phyloP scores from a whole-genome alignment of 2,888 invertebrate genomes.

The Helleia helle region DNA sequence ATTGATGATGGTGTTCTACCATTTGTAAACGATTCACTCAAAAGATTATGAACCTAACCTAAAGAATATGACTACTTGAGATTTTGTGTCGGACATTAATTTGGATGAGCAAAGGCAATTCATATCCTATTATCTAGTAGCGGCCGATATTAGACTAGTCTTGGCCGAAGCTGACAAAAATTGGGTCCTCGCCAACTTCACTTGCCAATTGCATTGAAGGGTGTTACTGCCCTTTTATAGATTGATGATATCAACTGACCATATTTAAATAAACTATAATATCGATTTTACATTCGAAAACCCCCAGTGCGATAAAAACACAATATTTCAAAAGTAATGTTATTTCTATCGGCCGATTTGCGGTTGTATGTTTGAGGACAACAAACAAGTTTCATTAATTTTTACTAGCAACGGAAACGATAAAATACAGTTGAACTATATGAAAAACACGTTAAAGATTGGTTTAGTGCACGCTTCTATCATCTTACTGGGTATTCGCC shows the following conservation, averaged over 20 bases:
- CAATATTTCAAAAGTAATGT: neutral
- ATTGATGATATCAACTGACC: slow-evolving; percentile 32
- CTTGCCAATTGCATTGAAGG: slow-evolving; percentile 50
- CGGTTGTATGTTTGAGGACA: neutral
- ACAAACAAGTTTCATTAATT: slow-evolving; percentile 10
- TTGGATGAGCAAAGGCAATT: neutral
- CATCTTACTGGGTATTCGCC: slow-evolving; percentile 45
- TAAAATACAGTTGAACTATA: slow-evolving; percentile 30
- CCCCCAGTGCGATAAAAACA: neutral
- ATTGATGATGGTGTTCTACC: no score
- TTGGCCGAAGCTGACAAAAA: slow-evolving; percentile 39
- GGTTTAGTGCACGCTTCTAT: slow-evolving; percentile 8
- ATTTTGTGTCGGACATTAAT: neutral
- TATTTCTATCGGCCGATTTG: neutral
- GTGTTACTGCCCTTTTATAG: slow-evolving; percentile 33
- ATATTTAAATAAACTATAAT: slow-evolving; percentile 25
- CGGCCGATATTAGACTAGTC: slow-evolving; percentile 32
- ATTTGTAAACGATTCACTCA: no score
- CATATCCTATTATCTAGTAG: slow-evolving; percentile 20
- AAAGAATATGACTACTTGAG: neutral
- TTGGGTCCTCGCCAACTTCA: slow-evolving; percentile 49
- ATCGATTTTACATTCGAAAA: neutral
- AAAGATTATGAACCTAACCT: no score
- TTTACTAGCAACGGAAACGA: slow-evolving; percentile 3
- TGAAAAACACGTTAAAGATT: slow-evolving; percentile 12